Evolutionary conservation across 2,797 vertebrate species (phyloP), one percentile per base, ranked within the genome.

Genomic region (Sebastes variabilis): DNA sequence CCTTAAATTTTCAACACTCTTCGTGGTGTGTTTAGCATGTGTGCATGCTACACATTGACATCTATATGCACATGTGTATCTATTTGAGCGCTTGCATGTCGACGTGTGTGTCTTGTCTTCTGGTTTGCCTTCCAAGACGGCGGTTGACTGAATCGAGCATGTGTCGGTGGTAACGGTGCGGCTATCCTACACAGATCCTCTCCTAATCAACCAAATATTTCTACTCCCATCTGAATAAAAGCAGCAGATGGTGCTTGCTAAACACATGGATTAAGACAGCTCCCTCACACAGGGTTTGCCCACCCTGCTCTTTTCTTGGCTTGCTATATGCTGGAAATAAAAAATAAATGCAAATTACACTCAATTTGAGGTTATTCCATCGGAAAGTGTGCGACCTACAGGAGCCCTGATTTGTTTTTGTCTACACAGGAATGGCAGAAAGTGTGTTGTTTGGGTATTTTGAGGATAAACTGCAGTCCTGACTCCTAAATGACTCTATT

Each of bases 201-300:
- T 87, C 68, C 77, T 90, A 90, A 94, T 93, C 87, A 91, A 89
- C 89, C 86, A 93, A 94, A 93, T 89, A 95, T 91, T 92, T 91
- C 77, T 81, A 83, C 82, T 92, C 90, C 88, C 87, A 71, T 80
- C 87, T 88, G 80, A 92, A 84, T 90, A 87, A 92, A 92, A 82
- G 87, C 84, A 93, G 89, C 92, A 94, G 93, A 93, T 94, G 93
- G 93, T 88, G 87, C 84, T 89, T 81, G 85, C 83, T 89, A 91
- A 93, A 95, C 87, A 92, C 91, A 89, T 88, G 89, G 85, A 90
- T 92, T 83, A 86, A 88, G 91, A 88, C 82, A 73, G 90, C 87
- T 89, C 80, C 82, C 72, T 91, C 85, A 87, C 87, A 86, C 80
- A 76, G 88, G 91, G 89, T 90, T 85, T 92, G 85, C 85, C 81